A percentile compares a stretch with the other conserved stretches of the same genome.
These are phyloP conservation scores for Oligia strigilis DNA, from an alignment of 2,888 invertebrate genomes.

Conservation along the genomic window DNA sequence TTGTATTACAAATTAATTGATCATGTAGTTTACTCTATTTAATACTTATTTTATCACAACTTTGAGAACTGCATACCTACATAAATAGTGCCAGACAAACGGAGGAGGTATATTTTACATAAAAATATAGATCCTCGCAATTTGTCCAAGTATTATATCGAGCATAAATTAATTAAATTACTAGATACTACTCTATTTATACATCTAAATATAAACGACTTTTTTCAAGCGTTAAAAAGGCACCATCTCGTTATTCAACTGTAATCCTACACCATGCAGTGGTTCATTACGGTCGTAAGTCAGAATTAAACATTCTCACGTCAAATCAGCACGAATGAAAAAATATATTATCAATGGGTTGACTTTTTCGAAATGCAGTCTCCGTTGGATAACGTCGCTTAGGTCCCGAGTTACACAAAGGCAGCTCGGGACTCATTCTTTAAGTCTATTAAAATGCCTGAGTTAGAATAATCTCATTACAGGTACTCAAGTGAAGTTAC, in stretches of 20 bases:
- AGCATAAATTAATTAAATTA: constrained; percentile 55
- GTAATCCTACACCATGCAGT: constrained; percentile 1
- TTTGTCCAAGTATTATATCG: constrained; percentile 75
- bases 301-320: neutral
- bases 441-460: no score
- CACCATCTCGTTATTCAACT: constrained; percentile 12
- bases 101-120: constrained; percentile 87
- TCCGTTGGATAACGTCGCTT: neutral
- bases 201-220: constrained; percentile 40
- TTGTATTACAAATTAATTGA: constrained; percentile 47
- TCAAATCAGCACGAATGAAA: neutral
- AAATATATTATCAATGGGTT: no score
- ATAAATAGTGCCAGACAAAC: constrained; percentile 77
- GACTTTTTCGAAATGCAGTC: neutral
- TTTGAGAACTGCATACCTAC: constrained; percentile 69
- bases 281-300: neutral
- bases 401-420: neutral
- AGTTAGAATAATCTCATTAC: neutral
- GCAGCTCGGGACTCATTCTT: neutral
- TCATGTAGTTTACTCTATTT: constrained; percentile 66
- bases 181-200: constrained; percentile 21
- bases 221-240: constrained; percentile 27
- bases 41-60: constrained; percentile 80
- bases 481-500: neutral
- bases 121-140: constrained; percentile 89